These are phyloP conservation scores for Temnothorax longispinosus DNA, from an alignment of 1,140 invertebrate genomes.

Conservation along the genomic window DNA sequence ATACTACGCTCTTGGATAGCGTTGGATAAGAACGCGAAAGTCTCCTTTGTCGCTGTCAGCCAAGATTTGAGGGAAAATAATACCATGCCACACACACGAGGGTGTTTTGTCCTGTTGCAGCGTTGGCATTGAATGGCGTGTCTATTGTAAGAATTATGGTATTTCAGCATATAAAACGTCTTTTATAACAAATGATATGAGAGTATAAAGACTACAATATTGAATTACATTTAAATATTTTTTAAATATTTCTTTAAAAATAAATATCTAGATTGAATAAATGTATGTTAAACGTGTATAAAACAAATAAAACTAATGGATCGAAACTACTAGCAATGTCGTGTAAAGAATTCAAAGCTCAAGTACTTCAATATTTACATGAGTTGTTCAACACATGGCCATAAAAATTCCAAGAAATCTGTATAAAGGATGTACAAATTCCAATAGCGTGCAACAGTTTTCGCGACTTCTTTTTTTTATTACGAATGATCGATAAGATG, in stretches of 20 bases:
- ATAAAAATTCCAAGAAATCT: slow-evolving; percentile 19
- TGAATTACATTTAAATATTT: not conserved
- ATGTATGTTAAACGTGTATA: not conserved
- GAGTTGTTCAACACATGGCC: not conserved
- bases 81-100: slow-evolving; percentile 38
- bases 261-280: not conserved
- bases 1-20: slow-evolving; percentile 21
- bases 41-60: slow-evolving; percentile 76
- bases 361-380: not conserved
- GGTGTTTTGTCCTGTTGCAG: slow-evolving; percentile 43
- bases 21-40: slow-evolving; percentile 73
- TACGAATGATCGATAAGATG: slow-evolving; percentile 68
- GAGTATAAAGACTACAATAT: not conserved
- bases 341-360: not conserved
- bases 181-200: not conserved
- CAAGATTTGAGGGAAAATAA: slow-evolving; percentile 80
- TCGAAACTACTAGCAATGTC: not conserved
- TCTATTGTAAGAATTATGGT: slow-evolving; percentile 64
- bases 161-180: slow-evolving; percentile 6
- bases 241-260: not conserved
- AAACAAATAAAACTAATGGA: slow-evolving; percentile 6
- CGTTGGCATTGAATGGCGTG: slow-evolving; percentile 62
- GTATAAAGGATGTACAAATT: not conserved
- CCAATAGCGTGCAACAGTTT: not conserved
- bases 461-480: slow-evolving; percentile 51